Percentiles rank a stretch among this genome's conserved stretches.
Conservation (phyloP, 2,113 vertebrate genomes). For the Microcebus lehilahytsara region DNA sequence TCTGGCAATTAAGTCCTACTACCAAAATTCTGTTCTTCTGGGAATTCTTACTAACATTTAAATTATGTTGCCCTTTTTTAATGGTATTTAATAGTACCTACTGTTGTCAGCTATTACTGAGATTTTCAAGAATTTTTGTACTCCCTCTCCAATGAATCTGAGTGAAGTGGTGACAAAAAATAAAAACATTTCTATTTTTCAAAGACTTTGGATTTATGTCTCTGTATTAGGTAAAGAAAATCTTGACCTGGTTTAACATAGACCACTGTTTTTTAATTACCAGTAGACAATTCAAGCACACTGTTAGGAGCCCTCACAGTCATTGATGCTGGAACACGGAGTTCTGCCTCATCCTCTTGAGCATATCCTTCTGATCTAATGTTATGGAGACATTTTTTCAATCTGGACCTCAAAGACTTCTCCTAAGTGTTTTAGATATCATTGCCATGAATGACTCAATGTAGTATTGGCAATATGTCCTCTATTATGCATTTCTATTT, state of each 20-base stretch:
- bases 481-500: background rate
- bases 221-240: background rate
- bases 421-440: background rate
- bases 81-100: background rate
- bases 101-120: background rate
- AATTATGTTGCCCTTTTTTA: background rate
- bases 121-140: background rate
- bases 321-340: background rate
- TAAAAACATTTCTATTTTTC: background rate
- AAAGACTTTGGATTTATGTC: background rate
- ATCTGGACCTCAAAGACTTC: background rate
- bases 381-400: background rate
- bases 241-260: background rate
- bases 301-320: background rate
- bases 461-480: background rate
- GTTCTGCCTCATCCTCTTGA: background rate
- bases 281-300: background rate
- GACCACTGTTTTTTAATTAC: background rate
- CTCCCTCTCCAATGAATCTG: too few relatives aligned
- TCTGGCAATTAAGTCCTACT: background rate
- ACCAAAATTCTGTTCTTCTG: background rate
- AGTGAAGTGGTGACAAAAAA: too few relatives aligned
- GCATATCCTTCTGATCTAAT: background rate
- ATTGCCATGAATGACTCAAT: background rate
- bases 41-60: background rate